phyloP scores from a whole-genome alignment of 2,888 invertebrate species.

The Exocentrus adspersus region DNA sequence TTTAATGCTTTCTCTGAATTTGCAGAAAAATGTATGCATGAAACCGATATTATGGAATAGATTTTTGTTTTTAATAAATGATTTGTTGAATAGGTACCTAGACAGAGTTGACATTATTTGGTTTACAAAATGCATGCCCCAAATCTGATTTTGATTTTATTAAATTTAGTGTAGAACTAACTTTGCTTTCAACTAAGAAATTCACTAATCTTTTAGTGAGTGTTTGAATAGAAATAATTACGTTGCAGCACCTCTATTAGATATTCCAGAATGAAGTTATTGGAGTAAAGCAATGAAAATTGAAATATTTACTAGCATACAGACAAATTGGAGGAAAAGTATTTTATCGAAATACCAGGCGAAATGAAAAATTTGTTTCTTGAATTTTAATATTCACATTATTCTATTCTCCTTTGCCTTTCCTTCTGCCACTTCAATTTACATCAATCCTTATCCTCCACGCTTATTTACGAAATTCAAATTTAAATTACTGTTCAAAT shows the following conservation, averaged over 20 bases:
- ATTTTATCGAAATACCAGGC: slow-evolving; percentile 46
- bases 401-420: slow-evolving; percentile 45
- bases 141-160: no score
- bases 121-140: no score
- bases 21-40: slow-evolving; percentile 19
- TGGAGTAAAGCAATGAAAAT: slow-evolving; percentile 38
- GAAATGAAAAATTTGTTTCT: slow-evolving; percentile 51
- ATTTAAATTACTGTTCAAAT: slow-evolving; percentile 43
- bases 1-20: slow-evolving; percentile 22
- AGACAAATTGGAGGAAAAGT: slow-evolving; percentile 38
- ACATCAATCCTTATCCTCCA: slow-evolving; percentile 43
- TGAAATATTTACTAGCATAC: slow-evolving; percentile 31
- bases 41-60: slow-evolving; percentile 11
- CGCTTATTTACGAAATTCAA: slow-evolving; percentile 41
- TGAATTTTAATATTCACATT: slow-evolving; percentile 51
- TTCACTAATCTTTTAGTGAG: no score
- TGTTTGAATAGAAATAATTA: no score
- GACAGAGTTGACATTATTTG: background rate
- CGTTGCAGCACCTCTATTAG: background rate
- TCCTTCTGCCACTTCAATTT: slow-evolving; percentile 43
- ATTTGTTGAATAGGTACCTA: background rate
- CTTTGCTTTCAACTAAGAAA: no score
- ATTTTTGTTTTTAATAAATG: slow-evolving; percentile 10
- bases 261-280: slow-evolving; percentile 3
- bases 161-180: no score